A percentile compares a stretch with the other conserved stretches of the same genome.
Evolutionary conservation across 2,797 vertebrate species (phyloP).

Genomic region (Allobates femoralis): DNA sequence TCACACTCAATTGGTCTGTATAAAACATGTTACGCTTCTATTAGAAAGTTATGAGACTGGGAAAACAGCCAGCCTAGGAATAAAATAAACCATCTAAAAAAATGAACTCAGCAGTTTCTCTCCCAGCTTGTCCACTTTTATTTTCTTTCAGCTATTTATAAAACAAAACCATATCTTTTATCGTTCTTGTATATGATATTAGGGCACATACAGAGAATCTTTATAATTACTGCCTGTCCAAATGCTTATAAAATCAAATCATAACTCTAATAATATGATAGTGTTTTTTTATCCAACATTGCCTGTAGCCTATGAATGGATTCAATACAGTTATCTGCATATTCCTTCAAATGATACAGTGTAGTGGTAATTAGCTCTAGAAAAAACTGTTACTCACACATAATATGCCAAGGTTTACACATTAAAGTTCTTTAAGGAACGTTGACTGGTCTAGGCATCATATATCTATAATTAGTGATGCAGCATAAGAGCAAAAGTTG

Average conservation of each 20-base stretch:
- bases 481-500: too few relatives aligned
- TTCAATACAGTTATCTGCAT: background rate
- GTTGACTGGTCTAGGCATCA: too few relatives aligned
- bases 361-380: too few relatives aligned
- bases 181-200: background rate
- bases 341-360: background rate
- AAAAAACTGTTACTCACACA: too few relatives aligned
- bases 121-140: background rate
- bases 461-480: too few relatives aligned
- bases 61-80: constrained; percentile 38
- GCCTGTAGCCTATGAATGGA: background rate
- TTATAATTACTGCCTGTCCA: background rate
- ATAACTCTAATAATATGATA: too few relatives aligned
- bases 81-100: constrained; percentile 44
- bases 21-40: constrained; percentile 55
- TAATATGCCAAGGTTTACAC: too few relatives aligned
- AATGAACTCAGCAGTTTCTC: constrained; percentile 44
- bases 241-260: background rate
- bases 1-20: constrained; percentile 50
- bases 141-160: constrained; percentile 9
- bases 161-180: background rate
- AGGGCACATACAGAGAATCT: background rate
- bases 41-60: constrained; percentile 52
- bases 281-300: background rate
- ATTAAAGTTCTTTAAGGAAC: too few relatives aligned